Conservation (phyloP, 1,140 invertebrate genomes). For the Pseudomyrmex sp. region DNA sequence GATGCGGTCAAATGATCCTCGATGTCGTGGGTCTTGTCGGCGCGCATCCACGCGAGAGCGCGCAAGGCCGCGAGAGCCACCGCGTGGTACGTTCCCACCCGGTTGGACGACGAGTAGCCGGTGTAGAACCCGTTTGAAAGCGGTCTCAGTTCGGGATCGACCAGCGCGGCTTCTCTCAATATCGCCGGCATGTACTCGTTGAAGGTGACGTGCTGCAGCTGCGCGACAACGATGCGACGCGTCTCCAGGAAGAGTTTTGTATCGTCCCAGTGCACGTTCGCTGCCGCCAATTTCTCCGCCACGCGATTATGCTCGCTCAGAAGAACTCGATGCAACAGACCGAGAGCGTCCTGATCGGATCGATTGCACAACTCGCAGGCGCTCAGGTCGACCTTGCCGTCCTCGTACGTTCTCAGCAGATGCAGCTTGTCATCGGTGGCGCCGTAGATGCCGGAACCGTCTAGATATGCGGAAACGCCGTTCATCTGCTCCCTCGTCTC, state of each 20-base stretch:
- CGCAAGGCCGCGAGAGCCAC: slow-evolving; percentile 91
- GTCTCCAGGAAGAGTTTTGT: slow-evolving; percentile 92
- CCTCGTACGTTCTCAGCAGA: slow-evolving; percentile 90
- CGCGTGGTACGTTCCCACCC: slow-evolving; percentile 91
- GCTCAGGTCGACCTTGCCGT: slow-evolving; percentile 88
- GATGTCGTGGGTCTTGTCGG: slow-evolving; percentile 63
- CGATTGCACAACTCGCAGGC: slow-evolving; percentile 87
- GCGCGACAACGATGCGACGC: slow-evolving; percentile 90
- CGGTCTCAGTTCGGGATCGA: slow-evolving; percentile 88
- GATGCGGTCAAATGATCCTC: slow-evolving; percentile 78
- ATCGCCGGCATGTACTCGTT: slow-evolving; percentile 94
- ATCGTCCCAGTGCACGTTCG: slow-evolving; percentile 95
- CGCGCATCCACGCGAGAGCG: slow-evolving; percentile 87
- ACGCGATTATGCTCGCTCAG: slow-evolving; percentile 94
- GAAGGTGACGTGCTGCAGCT: slow-evolving; percentile 94
- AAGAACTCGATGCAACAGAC: slow-evolving; percentile 89
- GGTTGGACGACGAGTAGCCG: slow-evolving; percentile 93
- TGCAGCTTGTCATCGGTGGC: slow-evolving; percentile 89
- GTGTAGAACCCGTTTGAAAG: slow-evolving; percentile 89
- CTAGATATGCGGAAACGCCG: slow-evolving; percentile 93
- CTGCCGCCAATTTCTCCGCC: slow-evolving; percentile 88
- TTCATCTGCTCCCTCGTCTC: slow-evolving; percentile 94
- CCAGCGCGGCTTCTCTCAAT: slow-evolving; percentile 89
- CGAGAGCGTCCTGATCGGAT: slow-evolving; percentile 83
- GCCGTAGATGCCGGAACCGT: slow-evolving; percentile 95